Conservation (phyloP, 2,113 vertebrate species). For the Pachycephala philippinensis region DNA sequence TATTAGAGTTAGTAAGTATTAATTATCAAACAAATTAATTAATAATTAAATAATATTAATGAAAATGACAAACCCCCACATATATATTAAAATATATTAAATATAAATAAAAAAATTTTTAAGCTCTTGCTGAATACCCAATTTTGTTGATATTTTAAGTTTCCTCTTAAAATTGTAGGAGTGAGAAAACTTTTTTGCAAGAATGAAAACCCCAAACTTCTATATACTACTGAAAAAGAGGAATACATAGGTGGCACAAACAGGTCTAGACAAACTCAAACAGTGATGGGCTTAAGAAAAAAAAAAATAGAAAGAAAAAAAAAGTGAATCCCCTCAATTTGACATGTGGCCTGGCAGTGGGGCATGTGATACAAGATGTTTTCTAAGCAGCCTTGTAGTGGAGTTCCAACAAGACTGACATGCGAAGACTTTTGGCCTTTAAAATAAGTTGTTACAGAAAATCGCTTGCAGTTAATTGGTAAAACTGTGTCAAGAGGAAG, state of each 20-base stretch:
- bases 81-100: not conserved
- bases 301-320: too few species aligned
- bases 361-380: not conserved
- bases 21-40: not conserved
- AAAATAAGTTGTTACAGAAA: not conserved
- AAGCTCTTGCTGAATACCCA: not conserved
- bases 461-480: not conserved
- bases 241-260: not conserved
- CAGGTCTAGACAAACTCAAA: not conserved
- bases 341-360: not conserved
- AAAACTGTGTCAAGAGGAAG: not conserved
- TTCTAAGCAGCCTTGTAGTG: not conserved
- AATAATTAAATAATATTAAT: not conserved
- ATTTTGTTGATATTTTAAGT: not conserved
- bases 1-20: not conserved
- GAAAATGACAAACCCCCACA: not conserved
- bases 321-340: not conserved
- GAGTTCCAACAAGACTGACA: not conserved
- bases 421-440: not conserved
- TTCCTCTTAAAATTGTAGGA: not conserved
- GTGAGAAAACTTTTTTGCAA: not conserved
- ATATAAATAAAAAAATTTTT: not conserved
- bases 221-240: not conserved
- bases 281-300: not conserved
- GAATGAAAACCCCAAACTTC: not conserved